These are phyloP conservation scores for Alouatta palliata DNA, from an alignment of 2,113 vertebrate genomes.

Conservation along the genomic window DNA sequence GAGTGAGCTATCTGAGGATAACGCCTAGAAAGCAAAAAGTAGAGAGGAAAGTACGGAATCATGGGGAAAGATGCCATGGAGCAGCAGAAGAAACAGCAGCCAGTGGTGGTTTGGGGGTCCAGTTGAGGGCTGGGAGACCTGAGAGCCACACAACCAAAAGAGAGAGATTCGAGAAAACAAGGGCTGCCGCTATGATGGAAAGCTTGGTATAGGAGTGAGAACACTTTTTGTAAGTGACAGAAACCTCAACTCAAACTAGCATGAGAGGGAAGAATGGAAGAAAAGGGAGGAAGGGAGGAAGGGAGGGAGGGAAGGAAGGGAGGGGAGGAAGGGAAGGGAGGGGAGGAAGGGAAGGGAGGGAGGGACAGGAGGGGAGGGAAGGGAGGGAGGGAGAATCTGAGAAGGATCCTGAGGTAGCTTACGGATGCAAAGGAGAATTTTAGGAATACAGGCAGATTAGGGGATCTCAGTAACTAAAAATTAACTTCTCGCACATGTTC, in stretches of 20 bases:
- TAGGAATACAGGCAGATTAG: background rate
- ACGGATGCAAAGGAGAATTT: background rate
- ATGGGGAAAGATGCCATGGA: background rate
- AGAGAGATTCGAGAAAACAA: background rate
- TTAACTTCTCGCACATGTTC: background rate
- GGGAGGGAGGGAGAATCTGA: background rate
- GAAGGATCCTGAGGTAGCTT: background rate
- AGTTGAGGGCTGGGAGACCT: background rate
- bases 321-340: no score
- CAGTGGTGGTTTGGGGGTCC: background rate
- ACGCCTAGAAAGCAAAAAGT: background rate
- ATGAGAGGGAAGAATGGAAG: background rate
- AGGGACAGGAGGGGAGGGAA: rapidly evolving
- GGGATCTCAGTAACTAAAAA: background rate
- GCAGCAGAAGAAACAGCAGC: background rate
- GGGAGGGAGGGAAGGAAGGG: no score
- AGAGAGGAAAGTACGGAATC: background rate
- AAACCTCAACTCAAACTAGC: background rate
- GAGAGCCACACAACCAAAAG: background rate
- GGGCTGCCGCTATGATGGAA: background rate
- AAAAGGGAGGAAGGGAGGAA: no score
- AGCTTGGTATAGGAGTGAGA: background rate
- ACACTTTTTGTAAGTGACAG: background rate
- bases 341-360: no score
- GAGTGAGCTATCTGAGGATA: background rate